Evolutionary conservation across 64 coral and sea anemone species (phyloP), one percentile per base, ranked within the genome.

Genomic region (Montipora efflorescens): DNA sequence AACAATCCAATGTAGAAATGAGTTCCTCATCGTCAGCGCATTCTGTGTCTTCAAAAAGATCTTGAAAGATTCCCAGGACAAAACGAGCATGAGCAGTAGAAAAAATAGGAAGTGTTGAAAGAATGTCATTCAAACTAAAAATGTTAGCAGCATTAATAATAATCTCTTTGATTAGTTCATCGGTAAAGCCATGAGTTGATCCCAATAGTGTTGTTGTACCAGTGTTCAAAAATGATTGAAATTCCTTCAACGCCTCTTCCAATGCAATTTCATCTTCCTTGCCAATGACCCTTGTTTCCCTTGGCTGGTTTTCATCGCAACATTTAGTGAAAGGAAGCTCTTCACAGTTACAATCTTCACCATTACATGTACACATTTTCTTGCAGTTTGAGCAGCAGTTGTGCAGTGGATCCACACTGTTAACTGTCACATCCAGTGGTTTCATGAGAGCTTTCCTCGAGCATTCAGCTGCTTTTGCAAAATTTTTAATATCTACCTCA

Each of bases 311-410:
- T 13, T n/a, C n/a, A n/a, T n/a, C n/a, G n/a, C n/a, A n/a, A n/a
- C n/a, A n/a, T n/a, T n/a, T 46, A 51, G 67, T 52, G 47, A 87
- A 87, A 36, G 84, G 84, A 44, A 74, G 72, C 18, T 70, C 28
- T 52, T 87, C 84, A 74, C 67, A 49, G 6, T 48, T 69, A 14
- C 67, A 87, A 45, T 74, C 44, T 87, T 52, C 47, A 7, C 20
- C 66, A 13, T 91, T 70, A 18, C 90, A 83, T 20, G 52, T 55
- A 16, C 89, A 80, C 9, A 7, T 7, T 28, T 80, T 90, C 45
- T 77, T 79, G 44, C 89, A 91, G 15, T n/a, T 75, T 46, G 90
- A 83, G 48, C 79, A 91, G 64, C 90, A 91, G 13, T 25, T 75
- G 51, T 91, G 90, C 49, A 59, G 46, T 46, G 48, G 90, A 11